Evolutionary conservation across 2,113 vertebrate genomes (phyloP), one percentile per base, ranked within the genome.

Genomic region (Scytalopus superciliaris): DNA sequence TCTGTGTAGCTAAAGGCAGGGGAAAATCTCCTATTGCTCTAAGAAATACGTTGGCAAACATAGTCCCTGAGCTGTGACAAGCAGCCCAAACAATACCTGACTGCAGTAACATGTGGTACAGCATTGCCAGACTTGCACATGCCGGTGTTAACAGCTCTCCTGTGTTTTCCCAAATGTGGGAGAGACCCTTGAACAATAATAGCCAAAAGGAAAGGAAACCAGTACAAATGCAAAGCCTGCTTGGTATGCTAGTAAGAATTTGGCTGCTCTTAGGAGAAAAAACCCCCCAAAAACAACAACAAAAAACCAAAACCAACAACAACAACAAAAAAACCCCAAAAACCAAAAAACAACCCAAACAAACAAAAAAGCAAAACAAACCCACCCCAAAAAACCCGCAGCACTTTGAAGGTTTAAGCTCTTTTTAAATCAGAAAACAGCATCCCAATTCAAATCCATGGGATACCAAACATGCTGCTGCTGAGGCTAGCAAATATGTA

Each of bases 111-210:
- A 0, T 31, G 22, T 2, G 16, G 16, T 9, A 8, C 30, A 40
- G 45, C 22, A 15, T 5, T 80, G 57, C 74, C 73, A 62, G 69
- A 40, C 33, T 62, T 62, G 30, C 7, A 37, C 15, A 4, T 40
- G 56, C 47, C 50, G 47, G 21, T 3, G 12, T 50, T 88, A 85
- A 42, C 30, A 73, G 67, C 33, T 68, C 19, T 40, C 14, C 40
- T 0, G 0, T 37, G 6, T 55, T 84, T 42, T 28, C n/a, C 19
- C 10, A 35, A 28, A 18, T 12, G 3, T 78, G 52, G 7, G 35
- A 79, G 35, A 56, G 30, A 35, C 49, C 56, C 12, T 88, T 82
- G 37, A 79, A 50, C 27, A 55, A 18, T 14, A 28, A 9, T 24
- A 33, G 16, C 10, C 30, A 33, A 67, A 78, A 77, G 28, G 66